These are phyloP conservation scores for Stenodema calcarata DNA, from an alignment of 2,888 invertebrate genomes.

Conservation along the genomic window DNA sequence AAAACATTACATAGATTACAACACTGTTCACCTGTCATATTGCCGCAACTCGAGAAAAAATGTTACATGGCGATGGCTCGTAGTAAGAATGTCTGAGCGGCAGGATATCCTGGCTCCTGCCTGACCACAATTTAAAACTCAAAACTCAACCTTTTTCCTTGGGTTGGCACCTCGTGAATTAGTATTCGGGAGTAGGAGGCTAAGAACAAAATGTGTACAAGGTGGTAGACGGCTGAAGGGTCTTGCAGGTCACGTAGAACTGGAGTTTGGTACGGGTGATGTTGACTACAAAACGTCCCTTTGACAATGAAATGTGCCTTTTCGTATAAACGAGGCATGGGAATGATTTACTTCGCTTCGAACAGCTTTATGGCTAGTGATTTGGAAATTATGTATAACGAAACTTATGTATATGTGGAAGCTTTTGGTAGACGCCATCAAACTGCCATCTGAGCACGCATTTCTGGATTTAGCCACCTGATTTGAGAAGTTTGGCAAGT, in stretches of 20 bases:
- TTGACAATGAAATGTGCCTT: slow-evolving; percentile 1
- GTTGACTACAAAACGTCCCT: slow-evolving; percentile 38
- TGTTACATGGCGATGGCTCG: background rate
- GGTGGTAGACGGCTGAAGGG: background rate
- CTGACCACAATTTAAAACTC: slow-evolving; percentile 40
- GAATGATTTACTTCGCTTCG: background rate
- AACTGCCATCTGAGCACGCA: no score
- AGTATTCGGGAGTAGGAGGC: slow-evolving; percentile 9
- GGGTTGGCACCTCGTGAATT: background rate
- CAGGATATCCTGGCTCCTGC: slow-evolving; percentile 38
- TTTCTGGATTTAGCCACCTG: no score
- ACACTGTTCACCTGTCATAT: no score
- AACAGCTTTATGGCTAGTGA: background rate
- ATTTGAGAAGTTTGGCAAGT: no score
- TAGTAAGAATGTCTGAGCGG: background rate
- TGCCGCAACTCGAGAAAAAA: background rate
- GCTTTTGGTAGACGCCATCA: no score
- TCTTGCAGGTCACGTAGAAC: slow-evolving; percentile 32
- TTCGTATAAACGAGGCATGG: background rate
- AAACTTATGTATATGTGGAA: no score
- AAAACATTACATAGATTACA: no score
- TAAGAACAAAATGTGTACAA: slow-evolving; percentile 10
- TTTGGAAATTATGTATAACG: background rate
- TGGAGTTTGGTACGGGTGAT: background rate
- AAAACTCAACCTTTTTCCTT: slow-evolving; percentile 25